Conservation (phyloP, 2,113 vertebrate genomes). For the Cyrtonyx montezumae region DNA sequence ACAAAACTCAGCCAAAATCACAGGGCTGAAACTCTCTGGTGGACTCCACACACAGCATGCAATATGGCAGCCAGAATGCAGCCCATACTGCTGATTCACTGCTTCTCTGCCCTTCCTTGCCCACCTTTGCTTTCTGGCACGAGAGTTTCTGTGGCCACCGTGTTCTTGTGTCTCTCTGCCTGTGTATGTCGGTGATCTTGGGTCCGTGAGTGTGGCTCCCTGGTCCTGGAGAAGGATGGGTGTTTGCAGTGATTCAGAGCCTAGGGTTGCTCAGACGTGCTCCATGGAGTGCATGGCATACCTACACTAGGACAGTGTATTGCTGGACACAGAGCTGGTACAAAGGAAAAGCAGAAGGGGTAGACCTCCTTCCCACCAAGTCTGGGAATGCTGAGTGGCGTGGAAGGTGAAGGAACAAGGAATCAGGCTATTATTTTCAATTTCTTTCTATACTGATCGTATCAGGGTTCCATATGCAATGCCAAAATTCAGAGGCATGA, state of each 20-base stretch:
- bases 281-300: background rate
- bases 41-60: background rate
- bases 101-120: background rate
- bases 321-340: background rate
- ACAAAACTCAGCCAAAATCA: background rate
- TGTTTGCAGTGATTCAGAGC: background rate
- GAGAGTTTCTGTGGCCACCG: background rate
- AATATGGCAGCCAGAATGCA: accelerated
- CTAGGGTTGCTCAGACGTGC: background rate
- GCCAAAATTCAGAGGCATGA: background rate
- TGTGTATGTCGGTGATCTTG: background rate
- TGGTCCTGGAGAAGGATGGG: accelerated
- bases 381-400: background rate
- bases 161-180: accelerated
- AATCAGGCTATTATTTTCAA: background rate
- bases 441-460: background rate
- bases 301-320: accelerated
- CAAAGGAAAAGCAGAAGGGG: background rate
- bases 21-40: background rate
- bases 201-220: accelerated
- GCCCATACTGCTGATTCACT: background rate
- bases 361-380: accelerated
- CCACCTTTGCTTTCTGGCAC: background rate
- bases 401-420: background rate
- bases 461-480: background rate